Base-by-base conservation (phyloP, 2,888 invertebrate species). In the Acronicta aceris region DNA sequence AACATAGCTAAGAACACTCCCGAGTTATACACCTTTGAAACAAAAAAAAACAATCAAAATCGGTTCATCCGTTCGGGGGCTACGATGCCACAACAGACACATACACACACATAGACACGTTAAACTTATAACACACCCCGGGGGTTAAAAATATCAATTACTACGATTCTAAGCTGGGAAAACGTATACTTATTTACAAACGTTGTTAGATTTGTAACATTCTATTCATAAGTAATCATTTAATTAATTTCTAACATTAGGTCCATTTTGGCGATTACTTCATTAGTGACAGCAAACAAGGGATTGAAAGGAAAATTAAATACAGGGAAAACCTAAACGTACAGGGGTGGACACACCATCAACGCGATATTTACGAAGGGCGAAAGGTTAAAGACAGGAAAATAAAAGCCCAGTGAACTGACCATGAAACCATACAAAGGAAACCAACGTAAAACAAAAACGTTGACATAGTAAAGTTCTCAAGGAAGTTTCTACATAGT, bases 301-400 rank as follows among this genome's bases (percentile, higher is more conserved):
- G 66, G 79, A 74, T 64, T 38, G 71, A 65, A 64, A 59, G 47
- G 59, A 51, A 46, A 63, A 62, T 63, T 57, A 71, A 64, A 75
- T 69, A 62, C 45, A 25, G 77, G 77, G 65, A 76, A 79, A 75
- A 76, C 76, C 74, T 53, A 43, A 68, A 70, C 62, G 58, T 42
- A 52, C 46, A 65, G 74, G 83, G 83, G 76, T 70, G 67, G 64
- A 78, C 83, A 84, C 78, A 72, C 64, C 75, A 81, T 71, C 68
- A 78, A 73, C 62, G 33, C 61, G 56, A 73, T 67, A 79, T 78
- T 78, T 71, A 71, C 62, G 57, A 51, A 68, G 75, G 77, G 81
- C 79, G 30, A 74, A 80, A 76, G 78, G 78, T 76, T 74, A 78
- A 59, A 68, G 72, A 56, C 77, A 57, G 59, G 66, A 74, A 74